A percentile compares a stretch with the other conserved stretches of the same genome.
phyloP scores from a whole-genome alignment of 2,797 vertebrate species.

The Oreochromis grahami region DNA sequence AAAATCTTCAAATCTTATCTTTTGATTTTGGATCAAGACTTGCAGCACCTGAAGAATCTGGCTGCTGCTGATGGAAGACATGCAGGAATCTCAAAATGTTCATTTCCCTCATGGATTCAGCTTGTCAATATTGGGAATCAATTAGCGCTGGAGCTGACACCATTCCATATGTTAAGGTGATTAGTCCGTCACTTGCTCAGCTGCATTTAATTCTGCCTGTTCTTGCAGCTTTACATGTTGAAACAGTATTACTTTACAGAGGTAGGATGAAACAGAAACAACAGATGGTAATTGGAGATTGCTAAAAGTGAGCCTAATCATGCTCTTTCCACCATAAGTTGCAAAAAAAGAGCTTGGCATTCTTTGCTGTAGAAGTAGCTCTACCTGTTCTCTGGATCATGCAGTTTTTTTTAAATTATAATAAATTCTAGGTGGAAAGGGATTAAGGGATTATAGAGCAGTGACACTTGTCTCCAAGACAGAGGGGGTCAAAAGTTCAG shows the following conservation, averaged over 20 bases:
- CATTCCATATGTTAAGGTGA: conserved; percentile 84
- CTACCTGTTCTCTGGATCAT: conserved; percentile 21
- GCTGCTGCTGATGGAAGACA: conserved; percentile 53
- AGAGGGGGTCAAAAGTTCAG: conserved; percentile 76
- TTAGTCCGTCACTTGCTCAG: conserved; percentile 83
- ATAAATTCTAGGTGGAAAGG: conserved; percentile 52
- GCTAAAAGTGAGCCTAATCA: conserved; percentile 32
- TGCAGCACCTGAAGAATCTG: conserved; percentile 75
- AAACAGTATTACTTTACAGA: conserved; percentile 75
- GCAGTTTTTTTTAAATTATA: conserved; percentile 9
- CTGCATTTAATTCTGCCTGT: conserved; percentile 77
- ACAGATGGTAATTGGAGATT: conserved; percentile 87
- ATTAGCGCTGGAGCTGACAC: conserved; percentile 84
- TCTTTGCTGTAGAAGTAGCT: not conserved
- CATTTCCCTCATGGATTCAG: conserved; percentile 79
- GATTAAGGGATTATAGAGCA: conserved; percentile 70
- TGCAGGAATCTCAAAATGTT: conserved; percentile 82
- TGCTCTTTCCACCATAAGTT: conserved; percentile 18
- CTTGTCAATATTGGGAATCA: conserved; percentile 85
- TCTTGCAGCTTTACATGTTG: conserved; percentile 69
- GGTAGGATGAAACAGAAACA: conserved; percentile 64
- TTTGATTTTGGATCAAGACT: conserved; percentile 76
- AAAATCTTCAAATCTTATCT: conserved; percentile 82
- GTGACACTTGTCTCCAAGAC: conserved; percentile 68
- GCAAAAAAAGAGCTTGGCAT: not conserved